Evolutionary conservation across 2,888 invertebrate species (phyloP).

Genomic region (Micropterix aruncella): DNA sequence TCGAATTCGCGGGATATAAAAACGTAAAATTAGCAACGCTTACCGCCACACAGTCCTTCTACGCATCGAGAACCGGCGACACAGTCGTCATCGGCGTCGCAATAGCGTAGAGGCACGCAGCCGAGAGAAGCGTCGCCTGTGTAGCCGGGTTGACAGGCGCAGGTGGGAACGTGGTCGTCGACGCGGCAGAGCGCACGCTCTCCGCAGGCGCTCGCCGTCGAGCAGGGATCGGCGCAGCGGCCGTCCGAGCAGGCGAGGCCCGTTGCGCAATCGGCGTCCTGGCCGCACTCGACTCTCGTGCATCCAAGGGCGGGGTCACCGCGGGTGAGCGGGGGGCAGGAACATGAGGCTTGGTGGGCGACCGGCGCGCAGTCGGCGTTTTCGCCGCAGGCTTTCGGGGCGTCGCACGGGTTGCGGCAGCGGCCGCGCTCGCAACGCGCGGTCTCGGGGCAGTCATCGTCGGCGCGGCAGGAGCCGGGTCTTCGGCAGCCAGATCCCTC

Average conservation of each 20-base stretch:
- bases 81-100: slow-evolving; percentile 67
- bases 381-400: slow-evolving; percentile 49
- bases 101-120: slow-evolving; percentile 72
- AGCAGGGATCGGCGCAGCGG: slow-evolving; percentile 71
- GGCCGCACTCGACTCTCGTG: slow-evolving; percentile 58
- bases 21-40: slow-evolving; percentile 17
- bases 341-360: slow-evolving; percentile 57
- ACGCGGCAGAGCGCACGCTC: slow-evolving; percentile 62
- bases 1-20: neutral
- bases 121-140: slow-evolving; percentile 80
- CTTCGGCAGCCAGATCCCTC: slow-evolving; percentile 55
- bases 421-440: slow-evolving; percentile 62
- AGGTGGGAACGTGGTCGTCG: slow-evolving; percentile 66
- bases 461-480: slow-evolving; percentile 70
- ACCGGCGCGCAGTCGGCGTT: slow-evolving; percentile 62
- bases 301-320: slow-evolving; percentile 67
- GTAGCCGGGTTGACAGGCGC: slow-evolving; percentile 70
- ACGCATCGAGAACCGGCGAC: slow-evolving; percentile 72
- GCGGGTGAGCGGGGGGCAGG: slow-evolving; percentile 58
- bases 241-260: slow-evolving; percentile 65
- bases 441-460: slow-evolving; percentile 64
- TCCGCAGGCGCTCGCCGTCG: slow-evolving; percentile 70
- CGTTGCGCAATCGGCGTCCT: slow-evolving; percentile 59
- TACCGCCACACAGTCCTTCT: slow-evolving; percentile 65
- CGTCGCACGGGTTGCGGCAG: slow-evolving; percentile 67